Evolutionary conservation across 2,113 vertebrate species (phyloP).

Genomic region (Neogale vison): DNA sequence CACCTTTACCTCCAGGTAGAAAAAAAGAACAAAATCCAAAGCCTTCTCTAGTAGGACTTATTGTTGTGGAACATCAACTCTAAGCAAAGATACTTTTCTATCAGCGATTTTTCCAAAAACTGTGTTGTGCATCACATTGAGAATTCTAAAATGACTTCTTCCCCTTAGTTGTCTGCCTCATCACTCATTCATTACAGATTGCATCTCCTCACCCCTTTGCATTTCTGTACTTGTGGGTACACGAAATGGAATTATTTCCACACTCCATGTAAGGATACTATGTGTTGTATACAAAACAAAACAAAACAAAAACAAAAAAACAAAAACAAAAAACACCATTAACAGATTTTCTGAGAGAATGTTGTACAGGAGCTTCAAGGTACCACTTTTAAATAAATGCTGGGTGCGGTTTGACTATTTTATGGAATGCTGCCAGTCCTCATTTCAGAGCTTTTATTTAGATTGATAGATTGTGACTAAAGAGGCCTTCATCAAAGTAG

Average conservation of each 20-base stretch:
- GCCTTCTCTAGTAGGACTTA: neutral
- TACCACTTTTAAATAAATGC: constrained; percentile 26
- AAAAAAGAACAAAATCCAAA: neutral
- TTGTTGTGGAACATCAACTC: neutral
- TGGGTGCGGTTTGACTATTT: neutral
- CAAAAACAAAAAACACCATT: neutral
- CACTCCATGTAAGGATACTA: neutral
- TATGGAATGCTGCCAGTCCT: neutral
- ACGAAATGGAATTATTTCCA: neutral
- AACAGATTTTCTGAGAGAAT: neutral
- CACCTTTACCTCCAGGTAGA: neutral
- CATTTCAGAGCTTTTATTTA: constrained; percentile 31
- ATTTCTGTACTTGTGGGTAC: neutral
- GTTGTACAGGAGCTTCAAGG: neutral
- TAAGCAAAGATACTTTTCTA: neutral
- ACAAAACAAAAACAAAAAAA: too few relatives aligned
- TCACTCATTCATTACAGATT: neutral
- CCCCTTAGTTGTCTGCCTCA: neutral
- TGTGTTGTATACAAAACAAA: neutral
- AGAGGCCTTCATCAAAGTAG: neutral
- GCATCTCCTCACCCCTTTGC: neutral
- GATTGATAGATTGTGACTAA: neutral
- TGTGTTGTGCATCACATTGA: neutral
- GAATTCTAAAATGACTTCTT: neutral
- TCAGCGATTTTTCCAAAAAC: neutral